phyloP scores from a whole-genome alignment of 2,113 vertebrate genomes.

The Myiozetetes cayanensis region DNA sequence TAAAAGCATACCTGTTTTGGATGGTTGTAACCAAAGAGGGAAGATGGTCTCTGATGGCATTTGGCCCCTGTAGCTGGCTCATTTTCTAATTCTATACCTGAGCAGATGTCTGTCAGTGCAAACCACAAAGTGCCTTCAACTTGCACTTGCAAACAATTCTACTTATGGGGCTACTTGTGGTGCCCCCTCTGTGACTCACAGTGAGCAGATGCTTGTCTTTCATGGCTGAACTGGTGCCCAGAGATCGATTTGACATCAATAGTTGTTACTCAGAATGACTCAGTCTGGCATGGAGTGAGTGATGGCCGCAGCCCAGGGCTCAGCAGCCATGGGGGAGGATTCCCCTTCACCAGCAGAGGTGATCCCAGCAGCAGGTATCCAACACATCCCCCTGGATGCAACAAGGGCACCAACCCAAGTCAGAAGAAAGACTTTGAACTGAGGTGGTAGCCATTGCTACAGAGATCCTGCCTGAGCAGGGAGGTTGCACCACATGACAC shows the following conservation, averaged over 20 bases:
- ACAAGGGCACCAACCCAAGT: background rate
- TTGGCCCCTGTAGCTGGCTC: background rate
- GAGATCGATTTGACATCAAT: rapidly evolving
- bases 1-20: background rate
- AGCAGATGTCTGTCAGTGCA: background rate
- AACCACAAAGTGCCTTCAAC: background rate
- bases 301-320: background rate
- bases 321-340: background rate
- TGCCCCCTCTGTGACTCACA: background rate
- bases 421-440: background rate
- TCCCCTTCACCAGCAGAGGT: background rate
- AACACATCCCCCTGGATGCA: background rate
- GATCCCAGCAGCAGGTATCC: background rate
- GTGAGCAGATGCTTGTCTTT: background rate
- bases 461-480: background rate
- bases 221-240: background rate
- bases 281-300: background rate
- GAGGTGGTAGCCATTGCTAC: background rate
- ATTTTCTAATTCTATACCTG: background rate
- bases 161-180: background rate
- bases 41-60: background rate
- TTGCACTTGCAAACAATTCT: background rate
- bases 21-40: background rate
- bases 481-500: background rate
- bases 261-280: background rate